A percentile compares a stretch with the other conserved stretches of the same genome.
Conservation (phyloP, 2,797 vertebrate species). For the Salmo trutta region DNA sequence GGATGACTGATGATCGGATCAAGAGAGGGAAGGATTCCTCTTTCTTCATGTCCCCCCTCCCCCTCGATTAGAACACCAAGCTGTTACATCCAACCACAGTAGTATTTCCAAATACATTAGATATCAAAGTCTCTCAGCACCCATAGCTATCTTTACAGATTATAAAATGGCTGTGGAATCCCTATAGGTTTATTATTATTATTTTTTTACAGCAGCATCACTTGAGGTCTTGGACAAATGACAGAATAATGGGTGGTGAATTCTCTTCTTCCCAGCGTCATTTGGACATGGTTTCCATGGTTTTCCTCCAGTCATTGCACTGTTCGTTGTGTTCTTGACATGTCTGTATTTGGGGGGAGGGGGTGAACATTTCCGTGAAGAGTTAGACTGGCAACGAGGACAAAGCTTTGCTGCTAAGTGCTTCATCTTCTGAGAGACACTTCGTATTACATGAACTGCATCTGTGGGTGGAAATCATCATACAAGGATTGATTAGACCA, state of each 20-base stretch:
- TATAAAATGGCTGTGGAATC: constrained; percentile 71
- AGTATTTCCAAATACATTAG: constrained; percentile 65
- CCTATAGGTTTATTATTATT: constrained; percentile 52
- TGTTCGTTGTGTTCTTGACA: constrained; percentile 70
- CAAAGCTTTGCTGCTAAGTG: constrained; percentile 83
- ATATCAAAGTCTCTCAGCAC: constrained; percentile 66
- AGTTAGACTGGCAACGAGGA: constrained; percentile 85
- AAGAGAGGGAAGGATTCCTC: constrained; percentile 67
- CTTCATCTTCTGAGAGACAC: constrained; percentile 82
- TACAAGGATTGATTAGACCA: neutral
- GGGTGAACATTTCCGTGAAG: constrained; percentile 79
- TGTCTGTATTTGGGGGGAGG: constrained; percentile 56
- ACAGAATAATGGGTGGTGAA: constrained; percentile 73
- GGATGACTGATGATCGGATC: constrained; percentile 77
- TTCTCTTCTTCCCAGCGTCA: constrained; percentile 59
- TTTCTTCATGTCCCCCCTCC: neutral
- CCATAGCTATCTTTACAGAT: constrained; percentile 71
- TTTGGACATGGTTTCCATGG: constrained; percentile 68
- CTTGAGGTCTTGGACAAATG: constrained; percentile 81
- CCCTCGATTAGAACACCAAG: constrained; percentile 64
- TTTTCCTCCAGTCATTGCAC: constrained; percentile 65
- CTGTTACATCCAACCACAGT: constrained; percentile 67
- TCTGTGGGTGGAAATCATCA: constrained; percentile 76
- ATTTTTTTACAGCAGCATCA: constrained; percentile 72
- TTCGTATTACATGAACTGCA: constrained; percentile 97